These are phyloP conservation scores for Drosophila subobscura DNA, from an alignment of 1,140 invertebrate species.

Conservation along the genomic window DNA sequence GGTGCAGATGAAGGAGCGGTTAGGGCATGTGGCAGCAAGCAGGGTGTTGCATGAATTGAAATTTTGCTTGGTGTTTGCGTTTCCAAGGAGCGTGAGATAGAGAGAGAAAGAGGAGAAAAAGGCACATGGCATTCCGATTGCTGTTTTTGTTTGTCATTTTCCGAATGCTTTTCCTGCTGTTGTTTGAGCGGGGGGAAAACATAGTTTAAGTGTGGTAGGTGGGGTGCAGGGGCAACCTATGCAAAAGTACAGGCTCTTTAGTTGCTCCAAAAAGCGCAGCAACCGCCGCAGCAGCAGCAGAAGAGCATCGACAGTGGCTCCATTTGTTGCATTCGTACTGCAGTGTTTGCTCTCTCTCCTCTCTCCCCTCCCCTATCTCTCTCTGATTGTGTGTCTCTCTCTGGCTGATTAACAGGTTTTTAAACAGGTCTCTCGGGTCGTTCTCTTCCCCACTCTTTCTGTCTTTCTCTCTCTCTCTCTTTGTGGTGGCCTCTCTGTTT, in stretches of 20 bases:
- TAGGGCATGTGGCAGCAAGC: background rate
- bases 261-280: conserved; percentile 47
- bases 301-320: too few species aligned
- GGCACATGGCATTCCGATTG: conserved; percentile 34
- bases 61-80: conserved; percentile 25
- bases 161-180: conserved; percentile 38
- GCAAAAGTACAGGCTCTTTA: conserved; percentile 59
- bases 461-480: conserved; percentile 8
- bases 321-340: conserved; percentile 13
- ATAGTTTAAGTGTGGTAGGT: background rate
- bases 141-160: conserved; percentile 70
- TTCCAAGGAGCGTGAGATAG: background rate
- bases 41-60: conserved; percentile 34
- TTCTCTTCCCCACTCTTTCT: background rate
- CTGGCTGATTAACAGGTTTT: conserved; percentile 73
- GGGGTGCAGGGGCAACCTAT: background rate
- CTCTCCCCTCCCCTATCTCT: conserved; percentile 1
- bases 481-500: conserved; percentile 29
- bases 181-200: conserved; percentile 10
- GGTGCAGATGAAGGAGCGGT: background rate
- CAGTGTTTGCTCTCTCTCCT: conserved; percentile 17
- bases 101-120: background rate
- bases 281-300: background rate
- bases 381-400: conserved; percentile 31
- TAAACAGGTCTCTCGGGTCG: conserved; percentile 71